Conservation (phyloP, 1,140 invertebrate species). For the Musca domestica region DNA sequence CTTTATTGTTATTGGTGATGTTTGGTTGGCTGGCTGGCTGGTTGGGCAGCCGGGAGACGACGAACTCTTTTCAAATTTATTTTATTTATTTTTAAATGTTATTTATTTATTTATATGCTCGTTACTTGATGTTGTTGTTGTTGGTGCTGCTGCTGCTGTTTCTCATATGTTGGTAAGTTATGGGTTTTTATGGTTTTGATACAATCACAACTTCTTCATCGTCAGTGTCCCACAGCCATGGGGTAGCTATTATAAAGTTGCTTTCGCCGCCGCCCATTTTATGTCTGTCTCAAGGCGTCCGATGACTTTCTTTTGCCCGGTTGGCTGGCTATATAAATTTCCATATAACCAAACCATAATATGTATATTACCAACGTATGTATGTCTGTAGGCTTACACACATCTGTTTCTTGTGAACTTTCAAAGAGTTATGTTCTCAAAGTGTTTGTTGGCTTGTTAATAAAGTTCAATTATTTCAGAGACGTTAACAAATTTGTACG, state of each 20-base stretch:
- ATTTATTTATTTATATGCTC: conserved; percentile 14
- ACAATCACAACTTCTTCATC: too few relatives aligned
- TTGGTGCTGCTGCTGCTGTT: background rate
- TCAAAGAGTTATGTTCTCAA: conserved; percentile 14
- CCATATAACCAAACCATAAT: too few relatives aligned
- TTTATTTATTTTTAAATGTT: conserved; percentile 21
- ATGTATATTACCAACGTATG: too few relatives aligned
- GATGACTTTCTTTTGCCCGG: too few relatives aligned
- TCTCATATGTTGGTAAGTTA: conserved; percentile 14
- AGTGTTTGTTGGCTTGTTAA: background rate
- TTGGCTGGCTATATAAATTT: too few relatives aligned
- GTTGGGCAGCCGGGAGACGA: background rate
- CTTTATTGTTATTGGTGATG: too few relatives aligned
- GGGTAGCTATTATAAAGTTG: too few relatives aligned
- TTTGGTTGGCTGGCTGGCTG: too few relatives aligned
- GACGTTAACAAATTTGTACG: conserved; percentile 1
- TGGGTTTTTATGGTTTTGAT: background rate
- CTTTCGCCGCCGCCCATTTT: too few relatives aligned
- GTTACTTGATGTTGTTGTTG: background rate
- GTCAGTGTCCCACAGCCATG: too few relatives aligned
- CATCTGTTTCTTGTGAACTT: conserved; percentile 2
- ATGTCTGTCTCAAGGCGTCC: too few relatives aligned
- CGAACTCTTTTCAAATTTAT: conserved; percentile 1
- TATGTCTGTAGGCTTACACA: too few relatives aligned
- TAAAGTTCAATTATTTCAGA: background rate